phyloP scores from a whole-genome alignment of 2,113 vertebrate genomes.

The Nothocercus julius region DNA sequence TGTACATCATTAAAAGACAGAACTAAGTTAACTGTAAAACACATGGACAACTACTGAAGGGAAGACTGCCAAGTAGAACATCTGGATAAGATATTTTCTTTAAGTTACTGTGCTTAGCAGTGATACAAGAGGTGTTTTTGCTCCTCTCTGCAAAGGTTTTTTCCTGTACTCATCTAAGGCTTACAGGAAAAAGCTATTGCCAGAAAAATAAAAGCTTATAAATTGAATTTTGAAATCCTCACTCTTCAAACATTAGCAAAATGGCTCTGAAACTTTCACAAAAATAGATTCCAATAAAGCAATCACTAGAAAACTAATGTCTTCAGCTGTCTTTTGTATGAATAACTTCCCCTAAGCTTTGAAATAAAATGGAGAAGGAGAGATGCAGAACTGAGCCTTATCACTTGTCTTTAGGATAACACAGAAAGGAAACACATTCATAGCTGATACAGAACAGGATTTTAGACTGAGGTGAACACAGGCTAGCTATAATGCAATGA shows the following conservation, averaged over 20 bases:
- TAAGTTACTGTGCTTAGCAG: not conserved
- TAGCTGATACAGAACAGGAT: not conserved
- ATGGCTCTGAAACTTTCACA: not conserved
- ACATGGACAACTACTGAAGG: not conserved
- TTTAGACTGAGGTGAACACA: not conserved
- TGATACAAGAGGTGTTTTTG: not conserved
- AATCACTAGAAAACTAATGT: not conserved
- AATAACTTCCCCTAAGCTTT: not conserved
- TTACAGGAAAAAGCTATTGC: not conserved
- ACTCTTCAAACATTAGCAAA: not conserved
- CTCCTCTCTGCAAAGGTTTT: not conserved
- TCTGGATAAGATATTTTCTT: conserved; percentile 2
- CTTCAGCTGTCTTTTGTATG: not conserved
- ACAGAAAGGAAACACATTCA: not conserved
- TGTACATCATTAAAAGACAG: not conserved
- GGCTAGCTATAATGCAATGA: not conserved
- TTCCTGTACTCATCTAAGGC: not conserved
- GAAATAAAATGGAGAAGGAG: not conserved
- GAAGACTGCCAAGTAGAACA: not conserved
- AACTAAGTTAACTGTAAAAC: not conserved
- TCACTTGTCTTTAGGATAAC: not conserved
- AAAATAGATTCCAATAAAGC: not conserved
- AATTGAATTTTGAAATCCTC: not conserved
- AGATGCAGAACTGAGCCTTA: not conserved
- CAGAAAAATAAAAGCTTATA: not conserved